phyloP scores from a whole-genome alignment of 2,797 vertebrate genomes.

The Peromyscus attwateri region DNA sequence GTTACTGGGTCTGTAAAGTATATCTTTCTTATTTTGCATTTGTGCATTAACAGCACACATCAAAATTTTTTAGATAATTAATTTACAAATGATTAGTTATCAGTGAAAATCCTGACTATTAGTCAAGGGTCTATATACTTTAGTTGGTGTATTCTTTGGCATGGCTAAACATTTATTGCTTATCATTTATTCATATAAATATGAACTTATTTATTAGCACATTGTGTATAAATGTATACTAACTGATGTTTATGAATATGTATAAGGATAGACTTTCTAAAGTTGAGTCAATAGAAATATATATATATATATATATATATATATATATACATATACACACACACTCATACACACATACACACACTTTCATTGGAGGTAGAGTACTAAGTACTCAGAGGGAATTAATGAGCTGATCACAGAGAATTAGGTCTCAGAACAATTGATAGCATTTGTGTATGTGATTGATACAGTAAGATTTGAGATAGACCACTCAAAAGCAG shows the following conservation, averaged over 20 bases:
- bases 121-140: background rate
- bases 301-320: background rate
- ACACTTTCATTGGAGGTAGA: background rate
- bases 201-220: background rate
- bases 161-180: background rate
- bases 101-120: background rate
- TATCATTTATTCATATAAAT: background rate
- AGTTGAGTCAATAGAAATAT: background rate
- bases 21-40: conserved; percentile 14
- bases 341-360: too few species aligned
- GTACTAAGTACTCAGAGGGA: background rate
- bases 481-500: background rate
- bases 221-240: background rate
- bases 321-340: too few species aligned
- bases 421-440: background rate
- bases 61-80: background rate
- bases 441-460: background rate
- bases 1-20: background rate
- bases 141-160: conserved; percentile 28
- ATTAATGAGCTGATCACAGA: background rate
- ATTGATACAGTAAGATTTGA: background rate
- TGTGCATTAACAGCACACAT: background rate
- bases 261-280: background rate
- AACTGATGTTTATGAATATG: background rate
- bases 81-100: conserved; percentile 23